These are phyloP conservation scores for Eupeodes luniger DNA, from an alignment of 2,888 invertebrate species.

Conservation along the genomic window DNA sequence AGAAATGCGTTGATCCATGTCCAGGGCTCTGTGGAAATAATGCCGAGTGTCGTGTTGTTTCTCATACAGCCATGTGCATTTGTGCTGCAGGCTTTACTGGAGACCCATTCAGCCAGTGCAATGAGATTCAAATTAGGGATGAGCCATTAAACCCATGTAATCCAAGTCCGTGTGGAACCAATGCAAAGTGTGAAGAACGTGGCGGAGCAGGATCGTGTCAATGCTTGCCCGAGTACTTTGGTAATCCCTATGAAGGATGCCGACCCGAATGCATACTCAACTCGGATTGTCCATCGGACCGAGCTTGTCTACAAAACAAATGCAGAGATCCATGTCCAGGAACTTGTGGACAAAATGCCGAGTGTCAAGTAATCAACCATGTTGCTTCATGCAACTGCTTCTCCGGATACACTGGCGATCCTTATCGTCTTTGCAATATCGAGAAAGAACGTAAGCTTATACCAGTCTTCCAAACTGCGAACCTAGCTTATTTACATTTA, in stretches of 20 bases:
- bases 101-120: constrained; percentile 86
- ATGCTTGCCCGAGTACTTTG: constrained; percentile 89
- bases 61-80: constrained; percentile 86
- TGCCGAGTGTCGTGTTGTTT: constrained; percentile 86
- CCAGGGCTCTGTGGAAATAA: constrained; percentile 87
- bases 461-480: background rate
- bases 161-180: constrained; percentile 86
- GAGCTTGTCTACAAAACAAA: constrained; percentile 88
- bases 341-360: constrained; percentile 87
- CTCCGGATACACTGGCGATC: constrained; percentile 87
- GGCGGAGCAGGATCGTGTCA: constrained; percentile 90
- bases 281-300: constrained; percentile 88
- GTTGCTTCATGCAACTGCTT: constrained; percentile 87
- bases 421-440: constrained; percentile 87
- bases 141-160: constrained; percentile 84
- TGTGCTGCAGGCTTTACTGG: constrained; percentile 87
- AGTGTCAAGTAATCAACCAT: constrained; percentile 88
- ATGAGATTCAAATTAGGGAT: constrained; percentile 83
- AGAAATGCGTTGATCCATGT: constrained; percentile 87
- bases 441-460: constrained; percentile 85
- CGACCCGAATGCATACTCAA: constrained; percentile 88
- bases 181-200: constrained; percentile 90
- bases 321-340: constrained; percentile 88
- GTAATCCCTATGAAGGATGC: constrained; percentile 91
- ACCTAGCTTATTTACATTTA: constrained; percentile 24